phyloP scores from a whole-genome alignment of 2,888 invertebrate species.

The Nesidiocoris tenuis region DNA sequence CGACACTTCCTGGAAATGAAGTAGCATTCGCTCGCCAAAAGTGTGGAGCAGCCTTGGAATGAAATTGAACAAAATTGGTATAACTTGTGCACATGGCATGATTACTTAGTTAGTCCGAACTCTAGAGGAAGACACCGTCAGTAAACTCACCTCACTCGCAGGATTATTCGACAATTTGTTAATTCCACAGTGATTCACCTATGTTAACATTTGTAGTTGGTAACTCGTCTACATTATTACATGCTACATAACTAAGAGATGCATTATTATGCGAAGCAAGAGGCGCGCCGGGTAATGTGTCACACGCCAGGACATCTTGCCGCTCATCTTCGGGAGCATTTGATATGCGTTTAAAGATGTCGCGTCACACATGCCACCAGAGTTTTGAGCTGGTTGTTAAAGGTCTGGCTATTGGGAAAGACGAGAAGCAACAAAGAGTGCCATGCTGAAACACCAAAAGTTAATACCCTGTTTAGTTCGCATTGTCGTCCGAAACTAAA shows the following conservation, averaged over 20 bases:
- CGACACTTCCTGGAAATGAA: too few relatives aligned
- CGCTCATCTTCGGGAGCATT: conserved; percentile 41
- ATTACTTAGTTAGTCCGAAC: not conserved
- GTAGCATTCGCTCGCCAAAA: too few relatives aligned
- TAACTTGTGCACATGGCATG: too few relatives aligned
- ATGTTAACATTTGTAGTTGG: not conserved
- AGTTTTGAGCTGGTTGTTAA: conserved; percentile 48
- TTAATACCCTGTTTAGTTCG: conserved; percentile 29
- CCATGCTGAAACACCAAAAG: conserved; percentile 45
- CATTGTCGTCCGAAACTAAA: conserved; percentile 14
- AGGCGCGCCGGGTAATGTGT: not conserved
- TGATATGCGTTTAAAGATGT: conserved; percentile 42
- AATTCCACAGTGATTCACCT: too few relatives aligned
- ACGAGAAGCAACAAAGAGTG: conserved; percentile 48
- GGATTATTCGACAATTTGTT: not conserved
- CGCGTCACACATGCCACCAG: conserved; percentile 45
- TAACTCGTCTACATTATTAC: not conserved
- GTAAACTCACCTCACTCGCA: not conserved
- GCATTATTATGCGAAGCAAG: not conserved
- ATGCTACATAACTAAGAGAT: not conserved
- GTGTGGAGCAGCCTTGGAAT: too few relatives aligned
- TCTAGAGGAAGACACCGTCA: not conserved
- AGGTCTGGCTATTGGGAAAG: conserved; percentile 16
- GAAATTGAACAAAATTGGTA: too few relatives aligned
- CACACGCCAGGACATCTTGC: conserved; percentile 16